phyloP scores from a whole-genome alignment of 1,140 invertebrate species.

The Periplaneta americana region DNA sequence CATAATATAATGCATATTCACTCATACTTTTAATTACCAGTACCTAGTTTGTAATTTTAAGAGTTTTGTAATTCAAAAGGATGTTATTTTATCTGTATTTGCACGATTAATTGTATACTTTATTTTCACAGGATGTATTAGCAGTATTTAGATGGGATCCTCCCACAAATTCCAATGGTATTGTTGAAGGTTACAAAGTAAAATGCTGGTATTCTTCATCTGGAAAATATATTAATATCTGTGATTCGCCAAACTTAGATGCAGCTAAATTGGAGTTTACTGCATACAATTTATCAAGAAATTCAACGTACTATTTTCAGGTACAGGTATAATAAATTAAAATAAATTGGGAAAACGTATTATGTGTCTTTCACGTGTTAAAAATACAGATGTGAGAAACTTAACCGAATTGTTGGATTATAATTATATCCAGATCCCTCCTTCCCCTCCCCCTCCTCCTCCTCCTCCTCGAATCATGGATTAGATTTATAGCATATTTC shows the following conservation, averaged over 20 bases:
- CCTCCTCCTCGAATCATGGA: too few relatives aligned
- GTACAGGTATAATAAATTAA: conserved; percentile 37
- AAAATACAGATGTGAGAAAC: not conserved
- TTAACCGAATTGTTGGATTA: too few relatives aligned
- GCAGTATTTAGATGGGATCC: conserved; percentile 62
- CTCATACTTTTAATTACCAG: too few relatives aligned
- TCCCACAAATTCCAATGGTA: conserved; percentile 64
- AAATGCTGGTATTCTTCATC: conserved; percentile 54
- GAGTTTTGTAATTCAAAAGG: not conserved
- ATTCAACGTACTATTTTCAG: conserved; percentile 68
- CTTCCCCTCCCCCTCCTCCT: too few relatives aligned
- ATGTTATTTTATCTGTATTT: conserved; percentile 10
- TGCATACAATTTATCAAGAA: conserved; percentile 47
- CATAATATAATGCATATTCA: too few relatives aligned
- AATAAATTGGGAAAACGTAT: too few relatives aligned
- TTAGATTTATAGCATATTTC: too few relatives aligned
- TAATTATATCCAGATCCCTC: too few relatives aligned
- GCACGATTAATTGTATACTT: too few relatives aligned
- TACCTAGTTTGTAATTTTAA: not conserved
- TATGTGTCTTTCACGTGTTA: not conserved
- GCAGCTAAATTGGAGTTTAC: conserved; percentile 45
- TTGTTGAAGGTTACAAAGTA: conserved; percentile 65
- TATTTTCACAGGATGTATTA: conserved; percentile 26
- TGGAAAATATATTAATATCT: conserved; percentile 29
- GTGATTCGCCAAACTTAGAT: conserved; percentile 27